These are phyloP conservation scores for Aethes cnicana DNA, from an alignment of 2,888 invertebrate genomes.

Conservation along the genomic window DNA sequence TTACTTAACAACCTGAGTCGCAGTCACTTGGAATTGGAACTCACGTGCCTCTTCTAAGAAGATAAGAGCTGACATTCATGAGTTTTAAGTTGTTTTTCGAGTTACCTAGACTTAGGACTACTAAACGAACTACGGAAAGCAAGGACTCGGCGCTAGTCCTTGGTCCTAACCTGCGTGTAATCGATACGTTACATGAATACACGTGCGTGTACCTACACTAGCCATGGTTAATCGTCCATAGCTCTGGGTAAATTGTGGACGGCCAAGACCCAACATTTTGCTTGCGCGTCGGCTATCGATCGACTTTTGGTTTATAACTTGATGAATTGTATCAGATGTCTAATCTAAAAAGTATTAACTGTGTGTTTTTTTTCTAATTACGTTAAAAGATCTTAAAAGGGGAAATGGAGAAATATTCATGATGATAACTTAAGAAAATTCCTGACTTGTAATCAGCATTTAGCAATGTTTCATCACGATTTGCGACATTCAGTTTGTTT, in stretches of 20 bases:
- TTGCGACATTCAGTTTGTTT: too few relatives aligned
- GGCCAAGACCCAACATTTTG: background rate
- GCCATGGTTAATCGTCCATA: constrained; percentile 10
- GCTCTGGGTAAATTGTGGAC: constrained; percentile 3
- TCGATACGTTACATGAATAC: constrained; percentile 19
- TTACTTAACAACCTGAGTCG: constrained; percentile 9
- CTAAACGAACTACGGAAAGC: constrained; percentile 16
- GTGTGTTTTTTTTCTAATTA: too few relatives aligned
- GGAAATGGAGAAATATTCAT: too few relatives aligned
- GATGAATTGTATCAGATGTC: too few relatives aligned
- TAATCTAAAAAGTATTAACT: too few relatives aligned
- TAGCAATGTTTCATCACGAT: too few relatives aligned
- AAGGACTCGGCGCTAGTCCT: constrained; percentile 18
- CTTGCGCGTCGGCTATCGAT: too few relatives aligned
- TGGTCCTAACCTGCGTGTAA: constrained; percentile 23
- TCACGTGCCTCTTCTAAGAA: too few relatives aligned
- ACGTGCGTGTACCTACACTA: constrained; percentile 12
- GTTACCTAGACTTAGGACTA: background rate
- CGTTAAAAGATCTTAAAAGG: too few relatives aligned
- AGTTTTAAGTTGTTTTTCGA: constrained; percentile 4
- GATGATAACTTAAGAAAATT: too few relatives aligned
- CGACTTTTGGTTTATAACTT: too few relatives aligned
- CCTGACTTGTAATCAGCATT: too few relatives aligned
- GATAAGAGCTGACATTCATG: background rate
- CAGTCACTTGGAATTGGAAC: background rate